These are phyloP conservation scores for Nannoperca australis DNA, from an alignment of 2,797 vertebrate genomes.

Conservation along the genomic window DNA sequence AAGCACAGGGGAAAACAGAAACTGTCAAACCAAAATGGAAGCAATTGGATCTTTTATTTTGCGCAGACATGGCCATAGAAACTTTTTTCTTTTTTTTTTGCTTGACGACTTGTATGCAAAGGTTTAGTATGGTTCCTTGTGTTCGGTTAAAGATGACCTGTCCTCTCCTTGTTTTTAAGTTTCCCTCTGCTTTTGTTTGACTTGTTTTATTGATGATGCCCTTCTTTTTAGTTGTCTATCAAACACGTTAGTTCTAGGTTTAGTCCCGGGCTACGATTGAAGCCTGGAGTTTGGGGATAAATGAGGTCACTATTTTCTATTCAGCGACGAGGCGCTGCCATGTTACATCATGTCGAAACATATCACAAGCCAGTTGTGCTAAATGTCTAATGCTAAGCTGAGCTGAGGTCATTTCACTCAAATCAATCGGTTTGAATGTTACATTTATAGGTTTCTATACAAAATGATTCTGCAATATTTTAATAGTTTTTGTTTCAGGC, in stretches of 20 bases:
- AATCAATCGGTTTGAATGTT: conserved; percentile 17
- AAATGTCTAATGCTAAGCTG: not conserved
- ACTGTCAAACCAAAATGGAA: conserved; percentile 57
- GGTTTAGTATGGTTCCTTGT: conserved; percentile 56
- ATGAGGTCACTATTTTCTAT: conserved; percentile 32
- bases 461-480: conserved; percentile 53
- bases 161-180: conserved; percentile 56
- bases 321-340: conserved; percentile 17
- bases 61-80: conserved; percentile 72
- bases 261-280: not conserved
- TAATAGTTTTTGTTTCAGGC: conserved; percentile 23
- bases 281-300: conserved; percentile 27
- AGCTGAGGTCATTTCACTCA: conserved; percentile 23
- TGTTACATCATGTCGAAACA: conserved; percentile 20
- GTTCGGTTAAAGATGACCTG: conserved; percentile 44
- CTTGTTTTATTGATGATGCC: conserved; percentile 57
- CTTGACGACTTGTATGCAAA: conserved; percentile 49
- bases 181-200: conserved; percentile 48
- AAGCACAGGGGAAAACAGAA: conserved; percentile 36
- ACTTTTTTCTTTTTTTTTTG: conserved; percentile 48
- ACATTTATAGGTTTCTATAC: conserved; percentile 8
- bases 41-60: conserved; percentile 52
- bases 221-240: conserved; percentile 53
- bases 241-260: conserved; percentile 22
- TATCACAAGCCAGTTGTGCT: conserved; percentile 22